Evolutionary conservation across 2,888 invertebrate species (phyloP), one percentile per base, ranked within the genome.

Genomic region (Elysia crispata): DNA sequence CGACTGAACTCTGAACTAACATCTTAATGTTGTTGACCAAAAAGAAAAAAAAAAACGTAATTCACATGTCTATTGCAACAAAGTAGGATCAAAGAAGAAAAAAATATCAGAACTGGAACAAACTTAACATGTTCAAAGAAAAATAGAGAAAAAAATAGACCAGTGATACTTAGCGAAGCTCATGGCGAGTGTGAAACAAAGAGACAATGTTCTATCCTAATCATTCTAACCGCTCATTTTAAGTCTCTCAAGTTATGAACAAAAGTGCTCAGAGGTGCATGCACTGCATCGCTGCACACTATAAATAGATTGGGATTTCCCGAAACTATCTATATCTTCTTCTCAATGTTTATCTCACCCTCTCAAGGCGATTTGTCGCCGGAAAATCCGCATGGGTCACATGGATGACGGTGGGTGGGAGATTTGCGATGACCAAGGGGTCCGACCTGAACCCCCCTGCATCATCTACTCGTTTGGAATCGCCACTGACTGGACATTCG

Each of bases 391-490:
- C 6, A 62, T 83, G 77, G 82, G 82, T 18, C 50, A 70, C 0
- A 13, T 77, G 0, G 81, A 72, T 60, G 79, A 81, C 50, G 83
- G 83, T 11, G 83, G 83, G 6, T 83, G 81, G 79, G 83, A 83
- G 25, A 72, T 81, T 20, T 83, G 83, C 75, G 83, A 83, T 64
- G 83, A 83, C 60, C 23, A 6, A 0, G 50, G 67, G 18, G 79
- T 79, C 20, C 60, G 83, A 41, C 83, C 83, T 20, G 3, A 28
- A 0, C 67, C 31, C 1, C 79, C 81, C 0, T 83, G 83, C 66
- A 67, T 83, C 30, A 75, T 83, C 49, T 83, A 81, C 60, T 81
- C 81, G 13, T 83, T 83, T 66, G 83, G 83, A 60, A 82, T 80
- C 41, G 62, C 33, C 62, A 41, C 64, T 33, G 82, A 82, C 30